Conservation (phyloP, 2,113 vertebrate genomes). For the Crotalus viridis region DNA sequence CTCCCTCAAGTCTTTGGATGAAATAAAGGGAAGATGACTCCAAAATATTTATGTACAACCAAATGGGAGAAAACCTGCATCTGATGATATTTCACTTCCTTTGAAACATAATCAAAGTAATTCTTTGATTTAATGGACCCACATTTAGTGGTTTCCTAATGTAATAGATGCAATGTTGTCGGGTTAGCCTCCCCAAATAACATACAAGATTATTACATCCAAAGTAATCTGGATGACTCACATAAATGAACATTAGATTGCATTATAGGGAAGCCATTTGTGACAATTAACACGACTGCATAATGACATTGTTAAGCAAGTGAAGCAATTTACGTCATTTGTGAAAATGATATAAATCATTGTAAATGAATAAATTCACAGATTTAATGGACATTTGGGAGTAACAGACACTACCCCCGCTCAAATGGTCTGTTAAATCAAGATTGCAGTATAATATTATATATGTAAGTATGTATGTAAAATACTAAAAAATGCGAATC, state of each 20-base stretch:
- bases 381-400: background rate
- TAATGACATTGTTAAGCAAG: background rate
- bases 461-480: no score
- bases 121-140: background rate
- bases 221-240: background rate
- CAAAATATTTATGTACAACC: background rate
- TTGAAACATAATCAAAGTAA: background rate
- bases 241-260: background rate
- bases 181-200: background rate
- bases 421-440: background rate
- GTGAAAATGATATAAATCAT: background rate
- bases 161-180: background rate
- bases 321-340: background rate
- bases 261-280: background rate
- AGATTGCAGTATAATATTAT: background rate
- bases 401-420: background rate
- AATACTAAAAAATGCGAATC: no score
- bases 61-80: background rate
- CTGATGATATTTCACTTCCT: background rate
- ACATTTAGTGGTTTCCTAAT: background rate
- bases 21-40: background rate
- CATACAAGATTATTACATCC: background rate
- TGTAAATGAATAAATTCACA: background rate
- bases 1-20: background rate
- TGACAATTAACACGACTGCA: background rate